Percentiles rank a stretch among this genome's conserved stretches.
Conservation (phyloP, 1,140 invertebrate genomes). For the Drosophila funebris region DNA sequence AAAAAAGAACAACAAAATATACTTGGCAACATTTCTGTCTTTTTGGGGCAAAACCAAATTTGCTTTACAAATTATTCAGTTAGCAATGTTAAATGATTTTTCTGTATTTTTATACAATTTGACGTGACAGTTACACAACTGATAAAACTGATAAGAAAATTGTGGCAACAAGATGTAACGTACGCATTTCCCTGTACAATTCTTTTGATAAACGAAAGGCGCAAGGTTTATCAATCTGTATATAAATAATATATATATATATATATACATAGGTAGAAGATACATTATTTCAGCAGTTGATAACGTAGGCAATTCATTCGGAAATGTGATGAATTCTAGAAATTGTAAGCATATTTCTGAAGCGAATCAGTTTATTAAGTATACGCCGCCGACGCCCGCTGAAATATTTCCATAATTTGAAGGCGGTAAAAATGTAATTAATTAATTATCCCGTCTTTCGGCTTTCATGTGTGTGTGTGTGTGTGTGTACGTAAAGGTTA, state of each 20-base stretch:
- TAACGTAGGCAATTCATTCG: slow-evolving; percentile 1
- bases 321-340: background rate
- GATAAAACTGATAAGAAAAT: slow-evolving; percentile 44
- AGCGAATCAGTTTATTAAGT: slow-evolving; percentile 6
- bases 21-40: no score
- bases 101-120: background rate
- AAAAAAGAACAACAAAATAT: no score
- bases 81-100: background rate
- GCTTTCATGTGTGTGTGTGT: no score
- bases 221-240: slow-evolving; percentile 20
- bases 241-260: slow-evolving; percentile 26
- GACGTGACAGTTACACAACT: slow-evolving; percentile 30
- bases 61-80: background rate
- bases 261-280: slow-evolving; percentile 12
- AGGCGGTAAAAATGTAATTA: slow-evolving; percentile 15
- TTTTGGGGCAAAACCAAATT: no score
- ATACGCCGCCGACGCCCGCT: slow-evolving; percentile 24
- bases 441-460: slow-evolving; percentile 21
- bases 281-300: slow-evolving; percentile 12
- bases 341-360: background rate
- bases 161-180: slow-evolving; percentile 25
- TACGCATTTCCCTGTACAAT: slow-evolving; percentile 30
- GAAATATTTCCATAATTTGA: slow-evolving; percentile 37
- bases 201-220: slow-evolving; percentile 25
- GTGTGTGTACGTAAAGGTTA: no score